phyloP scores from a whole-genome alignment of 2,797 vertebrate species.

The Ceryle rudis region DNA sequence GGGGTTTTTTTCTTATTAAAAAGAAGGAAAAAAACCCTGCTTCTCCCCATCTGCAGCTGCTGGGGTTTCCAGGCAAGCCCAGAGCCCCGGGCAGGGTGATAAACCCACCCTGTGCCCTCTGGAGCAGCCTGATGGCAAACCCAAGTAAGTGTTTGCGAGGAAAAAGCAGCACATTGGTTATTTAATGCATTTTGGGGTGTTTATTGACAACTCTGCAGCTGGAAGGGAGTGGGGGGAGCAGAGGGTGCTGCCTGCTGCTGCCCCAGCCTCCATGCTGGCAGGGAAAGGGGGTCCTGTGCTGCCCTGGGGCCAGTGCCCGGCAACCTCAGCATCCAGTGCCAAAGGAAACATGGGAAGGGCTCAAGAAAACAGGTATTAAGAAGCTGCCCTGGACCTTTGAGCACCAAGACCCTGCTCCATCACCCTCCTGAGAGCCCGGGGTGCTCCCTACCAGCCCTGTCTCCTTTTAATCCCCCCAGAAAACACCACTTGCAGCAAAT shows the following conservation, averaged over 20 bases:
- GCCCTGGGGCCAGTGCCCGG: fast-evolving
- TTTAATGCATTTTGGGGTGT: not conserved
- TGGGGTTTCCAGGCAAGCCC: not conserved
- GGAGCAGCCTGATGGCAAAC: not conserved
- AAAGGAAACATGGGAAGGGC: fast-evolving
- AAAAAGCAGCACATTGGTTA: not conserved
- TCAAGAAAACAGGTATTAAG: not conserved
- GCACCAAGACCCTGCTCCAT: fast-evolving
- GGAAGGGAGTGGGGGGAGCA: not conserved
- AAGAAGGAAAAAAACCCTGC: not conserved
- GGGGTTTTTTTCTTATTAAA: not conserved
- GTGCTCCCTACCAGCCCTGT: not conserved
- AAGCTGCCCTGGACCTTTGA: not conserved
- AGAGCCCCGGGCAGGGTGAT: not conserved
- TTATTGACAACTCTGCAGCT: not conserved
- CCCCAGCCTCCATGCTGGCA: fast-evolving
- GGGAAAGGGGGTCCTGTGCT: not conserved
- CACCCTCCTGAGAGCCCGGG: not conserved
- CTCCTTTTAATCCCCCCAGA: not conserved
- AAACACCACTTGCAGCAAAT: not conserved
- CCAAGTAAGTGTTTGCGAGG: no score
- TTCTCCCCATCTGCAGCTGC: not conserved
- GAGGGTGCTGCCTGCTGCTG: not conserved
- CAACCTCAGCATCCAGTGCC: fast-evolving
- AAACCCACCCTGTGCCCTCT: fast-evolving